Conservation (phyloP, 1,140 invertebrate species). For the Thalassaphorura encarpata region DNA sequence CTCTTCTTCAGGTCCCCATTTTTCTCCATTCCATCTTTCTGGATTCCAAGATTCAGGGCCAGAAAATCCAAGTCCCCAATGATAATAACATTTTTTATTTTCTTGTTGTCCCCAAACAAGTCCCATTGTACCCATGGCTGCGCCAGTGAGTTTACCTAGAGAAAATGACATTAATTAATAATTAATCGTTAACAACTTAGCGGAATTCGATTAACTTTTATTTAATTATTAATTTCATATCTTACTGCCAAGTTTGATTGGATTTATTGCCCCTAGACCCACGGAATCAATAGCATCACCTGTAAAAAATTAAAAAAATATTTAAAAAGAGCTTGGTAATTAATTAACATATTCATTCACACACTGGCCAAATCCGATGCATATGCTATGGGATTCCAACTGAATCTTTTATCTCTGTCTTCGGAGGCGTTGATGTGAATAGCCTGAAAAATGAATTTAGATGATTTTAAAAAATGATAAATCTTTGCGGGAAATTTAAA, state of each 20-base stretch:
- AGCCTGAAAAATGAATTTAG: no score
- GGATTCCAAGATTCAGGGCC: neutral
- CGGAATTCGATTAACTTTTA: no score
- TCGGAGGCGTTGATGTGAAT: no score
- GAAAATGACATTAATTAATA: no score
- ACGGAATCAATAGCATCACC: neutral
- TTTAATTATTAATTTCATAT: no score
- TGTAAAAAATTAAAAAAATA: no score
- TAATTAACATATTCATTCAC: no score
- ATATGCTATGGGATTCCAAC: neutral
- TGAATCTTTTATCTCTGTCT: neutral
- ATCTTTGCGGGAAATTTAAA: no score
- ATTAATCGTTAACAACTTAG: no score
- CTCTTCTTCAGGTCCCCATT: neutral
- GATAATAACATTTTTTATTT: neutral
- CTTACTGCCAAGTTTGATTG: neutral
- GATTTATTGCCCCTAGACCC: neutral
- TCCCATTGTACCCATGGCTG: neutral
- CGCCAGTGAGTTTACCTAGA: neutral
- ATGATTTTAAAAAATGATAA: no score
- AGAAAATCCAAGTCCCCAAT: neutral
- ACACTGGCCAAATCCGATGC: neutral
- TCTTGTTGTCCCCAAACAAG: neutral
- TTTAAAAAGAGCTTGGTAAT: no score
- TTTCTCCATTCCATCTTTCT: neutral